Evolutionary conservation across 2,113 vertebrate species (phyloP).

Genomic region (Psephotus haematonotus): DNA sequence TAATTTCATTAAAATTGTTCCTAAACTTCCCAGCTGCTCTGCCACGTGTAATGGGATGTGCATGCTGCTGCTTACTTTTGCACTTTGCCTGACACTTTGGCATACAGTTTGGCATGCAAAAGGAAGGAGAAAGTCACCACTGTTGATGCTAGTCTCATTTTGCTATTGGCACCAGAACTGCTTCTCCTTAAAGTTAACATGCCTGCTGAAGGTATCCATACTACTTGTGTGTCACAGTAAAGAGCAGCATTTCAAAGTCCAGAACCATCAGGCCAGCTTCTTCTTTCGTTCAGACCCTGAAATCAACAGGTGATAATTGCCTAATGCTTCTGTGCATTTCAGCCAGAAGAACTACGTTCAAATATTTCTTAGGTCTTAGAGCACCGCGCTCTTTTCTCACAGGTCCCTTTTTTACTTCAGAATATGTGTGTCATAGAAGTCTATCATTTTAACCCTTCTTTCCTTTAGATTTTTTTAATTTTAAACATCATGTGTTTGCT

Average conservation of each 20-base stretch:
- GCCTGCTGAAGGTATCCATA: neutral
- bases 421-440: rapidly evolving
- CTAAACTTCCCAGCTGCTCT: neutral
- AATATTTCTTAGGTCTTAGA: neutral
- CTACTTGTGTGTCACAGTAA: neutral
- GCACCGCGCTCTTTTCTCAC: neutral
- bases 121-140: neutral
- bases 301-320: neutral
- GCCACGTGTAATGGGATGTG: neutral
- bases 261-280: neutral
- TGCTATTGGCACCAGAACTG: neutral
- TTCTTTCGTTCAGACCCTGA: neutral
- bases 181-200: neutral
- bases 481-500: neutral
- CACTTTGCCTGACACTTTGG: rapidly evolving
- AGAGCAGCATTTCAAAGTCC: neutral
- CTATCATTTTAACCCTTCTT: neutral
- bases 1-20: neutral
- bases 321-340: neutral
- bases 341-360: neutral
- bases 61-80: neutral
- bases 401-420: neutral
- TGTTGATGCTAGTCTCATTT: neutral
- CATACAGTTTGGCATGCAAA: rapidly evolving
- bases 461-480: neutral